Evolutionary conservation across 2,888 invertebrate genomes (phyloP).

Genomic region (Branchinecta sandiegonensis): DNA sequence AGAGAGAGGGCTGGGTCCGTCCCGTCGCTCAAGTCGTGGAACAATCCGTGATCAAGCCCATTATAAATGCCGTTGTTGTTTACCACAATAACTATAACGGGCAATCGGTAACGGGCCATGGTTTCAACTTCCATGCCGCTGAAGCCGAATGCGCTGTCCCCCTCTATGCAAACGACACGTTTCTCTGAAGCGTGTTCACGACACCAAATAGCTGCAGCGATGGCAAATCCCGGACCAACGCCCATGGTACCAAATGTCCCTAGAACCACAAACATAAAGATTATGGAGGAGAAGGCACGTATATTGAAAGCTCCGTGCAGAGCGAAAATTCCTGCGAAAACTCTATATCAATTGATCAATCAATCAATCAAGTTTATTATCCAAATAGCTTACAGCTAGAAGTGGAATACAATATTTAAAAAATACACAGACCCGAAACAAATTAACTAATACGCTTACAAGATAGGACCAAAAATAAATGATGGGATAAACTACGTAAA

Average conservation of each 20-base stretch:
- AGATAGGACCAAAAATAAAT: too few relatives aligned
- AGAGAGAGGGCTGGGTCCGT: conserved; percentile 65
- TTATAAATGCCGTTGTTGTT: conserved; percentile 93
- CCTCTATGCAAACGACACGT: conserved; percentile 81
- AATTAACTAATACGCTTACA: too few relatives aligned
- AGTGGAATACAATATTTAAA: too few relatives aligned
- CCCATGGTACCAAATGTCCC: conserved; percentile 91
- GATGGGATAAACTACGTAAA: too few relatives aligned
- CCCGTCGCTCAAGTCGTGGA: conserved; percentile 45
- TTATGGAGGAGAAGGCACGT: too few relatives aligned
- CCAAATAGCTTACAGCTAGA: too few relatives aligned
- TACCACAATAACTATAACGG: conserved; percentile 73
- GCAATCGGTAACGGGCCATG: conserved; percentile 81
- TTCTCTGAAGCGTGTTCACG: conserved; percentile 63
- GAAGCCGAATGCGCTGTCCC: conserved; percentile 95
- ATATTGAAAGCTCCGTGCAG: too few relatives aligned
- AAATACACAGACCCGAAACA: too few relatives aligned
- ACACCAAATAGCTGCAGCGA: conserved; percentile 81
- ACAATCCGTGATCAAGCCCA: conserved; percentile 63
- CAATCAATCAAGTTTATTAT: background rate
- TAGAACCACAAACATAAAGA: conserved; percentile 20
- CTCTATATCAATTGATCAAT: too few relatives aligned
- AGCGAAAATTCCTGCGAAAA: too few relatives aligned
- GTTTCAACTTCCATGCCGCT: conserved; percentile 98
- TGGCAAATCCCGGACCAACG: conserved; percentile 77